Conservation (phyloP, 35 echinoderm and acorn worm genomes). For the Nesometra sesokonis region DNA sequence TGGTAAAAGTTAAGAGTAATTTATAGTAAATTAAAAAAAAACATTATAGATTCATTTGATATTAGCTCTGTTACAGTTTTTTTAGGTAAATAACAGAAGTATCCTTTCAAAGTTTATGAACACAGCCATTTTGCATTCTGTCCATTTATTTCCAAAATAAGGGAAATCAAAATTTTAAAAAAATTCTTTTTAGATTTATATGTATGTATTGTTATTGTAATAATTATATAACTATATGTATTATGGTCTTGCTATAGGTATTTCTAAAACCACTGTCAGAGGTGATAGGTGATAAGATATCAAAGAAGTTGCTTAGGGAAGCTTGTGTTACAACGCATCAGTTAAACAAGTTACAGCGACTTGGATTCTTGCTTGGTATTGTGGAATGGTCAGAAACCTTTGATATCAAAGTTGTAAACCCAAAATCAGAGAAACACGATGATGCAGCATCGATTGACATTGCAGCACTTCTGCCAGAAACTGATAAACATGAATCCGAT, state of each 20-base stretch:
- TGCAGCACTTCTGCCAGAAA: conserved; percentile 7
- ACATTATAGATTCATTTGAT: too few relatives aligned
- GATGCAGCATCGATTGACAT: background rate
- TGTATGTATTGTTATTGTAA: background rate
- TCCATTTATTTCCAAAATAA: too few relatives aligned
- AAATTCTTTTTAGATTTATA: too few relatives aligned
- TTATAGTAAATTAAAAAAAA: too few relatives aligned
- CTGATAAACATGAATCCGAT: background rate
- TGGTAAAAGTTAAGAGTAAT: too few relatives aligned
- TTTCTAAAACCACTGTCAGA: conserved; percentile 26
- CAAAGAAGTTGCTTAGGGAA: background rate
- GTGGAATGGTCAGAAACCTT: conserved; percentile 21
- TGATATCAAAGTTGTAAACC: background rate
- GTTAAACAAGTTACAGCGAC: conserved; percentile 16
- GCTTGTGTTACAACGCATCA: conserved; percentile 16
- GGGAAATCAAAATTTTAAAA: too few relatives aligned
- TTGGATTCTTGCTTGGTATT: conserved; percentile 42
- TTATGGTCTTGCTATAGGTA: conserved; percentile 15
- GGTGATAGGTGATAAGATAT: conserved; percentile 26
- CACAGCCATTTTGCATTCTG: too few relatives aligned
- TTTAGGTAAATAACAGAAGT: too few relatives aligned
- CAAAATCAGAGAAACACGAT: background rate
- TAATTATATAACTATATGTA: background rate
- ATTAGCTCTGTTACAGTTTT: too few relatives aligned
- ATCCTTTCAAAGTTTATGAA: too few relatives aligned